Evolutionary conservation across 1,140 invertebrate genomes (phyloP).

Genomic region (Listronotus bonariensis): DNA sequence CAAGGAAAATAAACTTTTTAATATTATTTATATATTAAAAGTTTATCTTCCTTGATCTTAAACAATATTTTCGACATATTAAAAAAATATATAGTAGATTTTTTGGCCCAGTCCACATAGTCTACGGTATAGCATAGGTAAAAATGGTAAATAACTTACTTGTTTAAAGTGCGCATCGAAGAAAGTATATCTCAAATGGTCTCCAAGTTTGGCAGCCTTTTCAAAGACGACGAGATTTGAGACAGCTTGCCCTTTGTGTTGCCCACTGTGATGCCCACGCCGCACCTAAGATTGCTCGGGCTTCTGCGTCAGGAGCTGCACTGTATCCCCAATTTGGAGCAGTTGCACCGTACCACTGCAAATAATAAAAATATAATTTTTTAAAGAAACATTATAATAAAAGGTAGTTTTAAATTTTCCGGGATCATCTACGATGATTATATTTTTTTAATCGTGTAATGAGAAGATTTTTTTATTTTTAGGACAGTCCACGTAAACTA

Average conservation of each 20-base stretch:
- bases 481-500: too few species aligned
- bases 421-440: too few species aligned
- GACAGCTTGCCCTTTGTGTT: conserved; percentile 9
- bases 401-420: too few species aligned
- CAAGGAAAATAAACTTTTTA: too few species aligned
- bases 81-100: too few species aligned
- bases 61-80: too few species aligned
- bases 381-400: too few species aligned
- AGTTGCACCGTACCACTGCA: background rate
- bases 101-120: too few species aligned
- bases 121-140: background rate
- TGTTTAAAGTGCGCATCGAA: conserved; percentile 32
- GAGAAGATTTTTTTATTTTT: too few species aligned
- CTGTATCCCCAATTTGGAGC: conserved; percentile 27
- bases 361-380: background rate
- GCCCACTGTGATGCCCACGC: conserved; percentile 34
- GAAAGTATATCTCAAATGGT: conserved; percentile 26
- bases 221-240: conserved; percentile 16
- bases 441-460: too few species aligned
- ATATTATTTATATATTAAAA: too few species aligned
- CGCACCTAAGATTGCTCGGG: conserved; percentile 21
- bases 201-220: conserved; percentile 29
- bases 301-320: conserved; percentile 30
- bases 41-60: too few species aligned
- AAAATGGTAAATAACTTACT: background rate